Evolutionary conservation across 2,797 vertebrate species (phyloP), one percentile per base, ranked within the genome.

Genomic region (Typhlichthys eigenmanni): DNA sequence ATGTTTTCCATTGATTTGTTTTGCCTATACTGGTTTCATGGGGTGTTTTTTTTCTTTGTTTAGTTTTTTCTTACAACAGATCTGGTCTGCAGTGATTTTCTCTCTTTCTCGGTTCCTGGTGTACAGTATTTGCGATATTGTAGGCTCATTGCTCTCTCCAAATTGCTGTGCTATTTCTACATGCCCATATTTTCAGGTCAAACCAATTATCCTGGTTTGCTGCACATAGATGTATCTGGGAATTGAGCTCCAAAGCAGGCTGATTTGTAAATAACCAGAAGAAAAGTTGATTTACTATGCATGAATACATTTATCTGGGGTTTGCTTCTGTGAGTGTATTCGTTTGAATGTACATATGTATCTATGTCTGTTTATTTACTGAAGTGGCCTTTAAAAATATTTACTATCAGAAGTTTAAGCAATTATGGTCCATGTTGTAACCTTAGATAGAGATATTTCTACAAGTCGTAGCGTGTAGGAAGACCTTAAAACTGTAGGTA

Each of bases 231-330:
- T 61, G 7, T 70, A 79, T 72, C 81, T 78, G 71, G 72, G 81
- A 73, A 76, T 72, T 68, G 69, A 59, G 46, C 75, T 77, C 69
- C 64, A 76, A 81, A 86, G 69, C 60, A 51, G 60, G 63, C 62
- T 71, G 62, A 71, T 86, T 83, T 78, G 66, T 78, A 86, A 85
- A 84, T 81, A 75, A 69, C 78, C 74, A 60, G 69, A 75, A 80
- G 83, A 81, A 78, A 78, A 81, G 65, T 81, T 78, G 85, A 46
- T 60, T 81, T 59, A 68, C 61, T 73, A 76, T 85, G 74, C 68
- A 79, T 85, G 74, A 88, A 77, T 77, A 74, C 7, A 77, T 75
- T 55, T 72, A 71, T 81, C 69, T 73, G 53, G 64, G 64, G 16
- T 59, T 50, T 69, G 62, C 62, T 16, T 56, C 47, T 61, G 29